Evolutionary conservation across 1,140 invertebrate genomes (phyloP).

Genomic region (Zaprionus camerounensis): DNA sequence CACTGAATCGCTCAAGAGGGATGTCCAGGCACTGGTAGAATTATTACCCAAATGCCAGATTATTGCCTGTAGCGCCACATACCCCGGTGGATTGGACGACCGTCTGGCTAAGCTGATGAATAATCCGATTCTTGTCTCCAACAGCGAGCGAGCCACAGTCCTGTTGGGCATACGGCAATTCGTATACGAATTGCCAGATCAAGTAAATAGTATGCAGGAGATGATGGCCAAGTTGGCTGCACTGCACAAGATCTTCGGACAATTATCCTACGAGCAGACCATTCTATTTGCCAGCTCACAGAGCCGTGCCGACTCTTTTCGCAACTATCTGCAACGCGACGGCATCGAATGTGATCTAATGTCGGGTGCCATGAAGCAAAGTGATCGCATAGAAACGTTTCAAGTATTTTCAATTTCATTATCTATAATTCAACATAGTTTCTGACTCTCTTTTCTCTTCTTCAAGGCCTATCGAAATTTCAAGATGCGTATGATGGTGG

Average conservation of each 20-base stretch:
- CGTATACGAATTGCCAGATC: slow-evolving; percentile 86
- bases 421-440: neutral
- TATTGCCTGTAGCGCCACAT: slow-evolving; percentile 97
- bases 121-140: slow-evolving; percentile 90
- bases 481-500: slow-evolving; percentile 92
- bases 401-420: slow-evolving; percentile 87
- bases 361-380: slow-evolving; percentile 91
- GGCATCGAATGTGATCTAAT: slow-evolving; percentile 89
- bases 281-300: slow-evolving; percentile 96
- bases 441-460: slow-evolving; percentile 48
- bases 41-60: slow-evolving; percentile 94
- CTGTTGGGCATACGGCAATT: slow-evolving; percentile 92
- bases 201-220: slow-evolving; percentile 87
- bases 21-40: slow-evolving; percentile 87
- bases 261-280: slow-evolving; percentile 93
- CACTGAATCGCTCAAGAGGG: slow-evolving; percentile 89
- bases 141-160: slow-evolving; percentile 86
- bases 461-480: slow-evolving; percentile 91
- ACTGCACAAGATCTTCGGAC: slow-evolving; percentile 89
- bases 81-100: slow-evolving; percentile 90
- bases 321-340: slow-evolving; percentile 88
- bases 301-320: slow-evolving; percentile 89
- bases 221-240: slow-evolving; percentile 89
- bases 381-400: slow-evolving; percentile 90
- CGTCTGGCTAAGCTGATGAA: slow-evolving; percentile 92